Conservation (phyloP, 2,888 invertebrate genomes). For the Aradus depressus region DNA sequence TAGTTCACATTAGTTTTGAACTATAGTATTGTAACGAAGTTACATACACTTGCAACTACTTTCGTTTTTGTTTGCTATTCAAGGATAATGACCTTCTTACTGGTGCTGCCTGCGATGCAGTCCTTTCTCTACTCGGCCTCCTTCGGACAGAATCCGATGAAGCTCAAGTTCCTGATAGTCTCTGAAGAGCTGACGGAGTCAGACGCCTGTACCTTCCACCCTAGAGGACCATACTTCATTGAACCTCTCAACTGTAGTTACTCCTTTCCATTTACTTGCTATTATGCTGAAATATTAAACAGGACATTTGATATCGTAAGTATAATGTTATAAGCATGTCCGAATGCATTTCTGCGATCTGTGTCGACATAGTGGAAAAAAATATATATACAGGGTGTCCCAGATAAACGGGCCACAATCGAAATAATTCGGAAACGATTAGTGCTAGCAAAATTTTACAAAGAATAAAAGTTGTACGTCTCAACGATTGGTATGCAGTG, state of each 20-base stretch:
- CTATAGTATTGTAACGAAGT: too few relatives aligned
- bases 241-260: slow-evolving; percentile 18
- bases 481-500: too few relatives aligned
- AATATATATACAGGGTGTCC: too few relatives aligned
- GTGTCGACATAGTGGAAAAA: too few relatives aligned
- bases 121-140: slow-evolving; percentile 78
- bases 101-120: slow-evolving; percentile 74
- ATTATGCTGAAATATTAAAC: slow-evolving; percentile 16
- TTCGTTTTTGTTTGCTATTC: slow-evolving; percentile 25
- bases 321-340: not conserved
- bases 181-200: slow-evolving; percentile 55
- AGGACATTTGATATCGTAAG: slow-evolving; percentile 21
- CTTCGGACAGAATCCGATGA: slow-evolving; percentile 73
- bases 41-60: not conserved
- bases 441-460: too few relatives aligned
- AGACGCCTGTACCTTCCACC: not conserved
- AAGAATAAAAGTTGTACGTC: too few relatives aligned
- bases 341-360: too few relatives aligned
- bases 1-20: too few relatives aligned
- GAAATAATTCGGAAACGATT: too few relatives aligned
- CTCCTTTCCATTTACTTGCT: slow-evolving; percentile 21
- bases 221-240: not conserved
- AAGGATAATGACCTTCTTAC: slow-evolving; percentile 71
- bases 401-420: too few relatives aligned
- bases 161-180: slow-evolving; percentile 63